Conservation (phyloP, 1,140 invertebrate species). For the Drosophila nasuta region DNA sequence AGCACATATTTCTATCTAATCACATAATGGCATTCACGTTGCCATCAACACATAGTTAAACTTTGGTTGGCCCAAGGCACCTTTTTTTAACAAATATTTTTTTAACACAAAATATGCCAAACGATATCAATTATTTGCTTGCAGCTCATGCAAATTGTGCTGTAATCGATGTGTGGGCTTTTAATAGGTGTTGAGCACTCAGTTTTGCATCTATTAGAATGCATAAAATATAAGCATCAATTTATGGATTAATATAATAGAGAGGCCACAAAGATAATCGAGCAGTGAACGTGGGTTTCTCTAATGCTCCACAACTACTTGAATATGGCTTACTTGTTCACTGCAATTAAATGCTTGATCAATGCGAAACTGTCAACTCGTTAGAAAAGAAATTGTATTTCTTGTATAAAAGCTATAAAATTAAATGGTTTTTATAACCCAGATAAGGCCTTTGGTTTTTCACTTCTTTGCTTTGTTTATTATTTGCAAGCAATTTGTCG, state of each 20-base stretch:
- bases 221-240: slow-evolving; percentile 45
- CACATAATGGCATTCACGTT: slow-evolving; percentile 30
- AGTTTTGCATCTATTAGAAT: slow-evolving; percentile 67
- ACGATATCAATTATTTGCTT: slow-evolving; percentile 63
- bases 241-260: slow-evolving; percentile 40
- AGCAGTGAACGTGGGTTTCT: slow-evolving; percentile 44
- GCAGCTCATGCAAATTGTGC: slow-evolving; percentile 55
- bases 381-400: slow-evolving; percentile 25
- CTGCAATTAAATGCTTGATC: slow-evolving; percentile 30
- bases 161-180: slow-evolving; percentile 63
- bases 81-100: slow-evolving; percentile 15
- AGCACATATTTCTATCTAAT: slow-evolving; percentile 18
- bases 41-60: slow-evolving; percentile 27
- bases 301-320: slow-evolving; percentile 42
- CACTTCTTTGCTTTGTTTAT: neutral
- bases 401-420: slow-evolving; percentile 21
- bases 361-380: slow-evolving; percentile 29
- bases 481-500: neutral
- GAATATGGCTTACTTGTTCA: neutral
- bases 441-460: slow-evolving; percentile 16
- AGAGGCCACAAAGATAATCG: slow-evolving; percentile 22
- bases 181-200: slow-evolving; percentile 62
- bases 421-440: slow-evolving; percentile 30
- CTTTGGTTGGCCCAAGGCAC: slow-evolving; percentile 14
- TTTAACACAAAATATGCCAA: slow-evolving; percentile 34